Base-by-base conservation (phyloP, 2,888 invertebrate species). In the Apeira syringaria region DNA sequence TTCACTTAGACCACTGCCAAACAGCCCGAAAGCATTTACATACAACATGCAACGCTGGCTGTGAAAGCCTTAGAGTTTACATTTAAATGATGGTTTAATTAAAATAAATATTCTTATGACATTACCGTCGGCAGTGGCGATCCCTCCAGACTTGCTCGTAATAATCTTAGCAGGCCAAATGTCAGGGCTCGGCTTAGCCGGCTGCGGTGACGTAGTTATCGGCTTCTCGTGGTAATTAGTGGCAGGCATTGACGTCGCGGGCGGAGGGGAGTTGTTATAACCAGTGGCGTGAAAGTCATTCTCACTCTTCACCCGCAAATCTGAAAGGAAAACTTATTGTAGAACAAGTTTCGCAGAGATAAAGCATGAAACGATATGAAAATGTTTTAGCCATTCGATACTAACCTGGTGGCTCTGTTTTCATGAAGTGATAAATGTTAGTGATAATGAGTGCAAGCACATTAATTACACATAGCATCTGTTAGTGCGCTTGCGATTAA, bases 81-180 rank as follows among this genome's bases (percentile, higher is more conserved):
- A n/a, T n/a, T n/a, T n/a, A n/a, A n/a, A n/a, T n/a, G n/a, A n/a
- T n/a, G n/a, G n/a, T n/a, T n/a, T n/a, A n/a, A n/a, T n/a, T n/a
- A n/a, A n/a, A n/a, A n/a, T n/a, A n/a, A n/a, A n/a, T n/a, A n/a
- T n/a, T n/a, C n/a, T n/a, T n/a, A n/a, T 3, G 15, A 15, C 18
- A 89, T 92, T 73, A 96, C 96, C 96, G 78, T 96, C 96, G 67
- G 96, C 94, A 70, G 96, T 96, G 67, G 95, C 94, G 58, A 96
- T 95, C 65, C 95, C 94, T 56, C 94, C 94, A 65, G 95, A 94
- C 85, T 96, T 94, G 88, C 92, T 92, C 40, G 92, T 92, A 64
- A 92, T 90, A 61, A 92, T 85, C 73, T 92, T 92, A 48, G 91
- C 82, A 42, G 92, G 92, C 92, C 92, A 93, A 50, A 92, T 89